Evolutionary conservation across 2,113 vertebrate genomes (phyloP).

Genomic region (Rhabdomys dilectus): DNA sequence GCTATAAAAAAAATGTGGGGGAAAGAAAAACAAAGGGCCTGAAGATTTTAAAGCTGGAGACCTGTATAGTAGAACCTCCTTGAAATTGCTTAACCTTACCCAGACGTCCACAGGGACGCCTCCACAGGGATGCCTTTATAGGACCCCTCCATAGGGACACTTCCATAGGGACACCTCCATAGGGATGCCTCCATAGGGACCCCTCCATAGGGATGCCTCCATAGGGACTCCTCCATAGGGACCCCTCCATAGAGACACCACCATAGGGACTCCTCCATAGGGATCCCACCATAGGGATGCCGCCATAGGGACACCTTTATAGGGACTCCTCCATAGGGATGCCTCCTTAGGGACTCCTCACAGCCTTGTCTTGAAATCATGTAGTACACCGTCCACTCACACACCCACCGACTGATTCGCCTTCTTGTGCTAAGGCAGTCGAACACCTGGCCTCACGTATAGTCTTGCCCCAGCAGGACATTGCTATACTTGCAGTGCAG

Average conservation of each 20-base stretch:
- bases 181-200: too few species aligned
- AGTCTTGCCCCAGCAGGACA: fast-evolving
- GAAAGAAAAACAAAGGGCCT: not conserved
- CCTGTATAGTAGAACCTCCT: not conserved
- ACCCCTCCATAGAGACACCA: too few species aligned
- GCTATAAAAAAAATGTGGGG: not conserved
- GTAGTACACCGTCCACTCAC: not conserved
- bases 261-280: not conserved
- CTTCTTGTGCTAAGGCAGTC: not conserved
- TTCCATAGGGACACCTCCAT: too few species aligned
- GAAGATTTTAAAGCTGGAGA: not conserved
- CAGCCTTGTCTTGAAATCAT: not conserved
- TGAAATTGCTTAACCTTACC: not conserved
- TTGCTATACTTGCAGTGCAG: not conserved
- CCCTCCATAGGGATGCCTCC: too few species aligned
- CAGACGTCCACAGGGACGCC: not conserved
- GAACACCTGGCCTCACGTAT: not conserved
- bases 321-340: too few species aligned
- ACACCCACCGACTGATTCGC: not conserved
- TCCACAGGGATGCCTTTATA: too few species aligned
- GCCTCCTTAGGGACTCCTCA: not conserved
- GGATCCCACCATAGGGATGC: too few species aligned
- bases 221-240: too few species aligned
- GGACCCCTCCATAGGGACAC: too few species aligned
- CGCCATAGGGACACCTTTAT: too few species aligned